Conservation (phyloP, 2,797 vertebrate genomes). For the Sebastes miniatus region DNA sequence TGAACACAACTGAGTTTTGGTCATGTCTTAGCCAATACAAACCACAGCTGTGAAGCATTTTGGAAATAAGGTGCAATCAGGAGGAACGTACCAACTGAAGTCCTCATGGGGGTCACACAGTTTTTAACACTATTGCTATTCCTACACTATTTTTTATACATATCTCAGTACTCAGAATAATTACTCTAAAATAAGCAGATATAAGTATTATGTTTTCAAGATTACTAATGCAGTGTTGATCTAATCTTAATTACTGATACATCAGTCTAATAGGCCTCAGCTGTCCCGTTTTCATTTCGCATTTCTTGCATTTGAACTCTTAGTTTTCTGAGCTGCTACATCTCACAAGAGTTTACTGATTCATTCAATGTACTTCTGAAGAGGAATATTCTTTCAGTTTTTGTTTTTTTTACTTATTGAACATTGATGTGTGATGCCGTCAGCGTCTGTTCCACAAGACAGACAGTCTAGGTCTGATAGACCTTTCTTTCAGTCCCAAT, state of each 20-base stretch:
- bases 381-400: neutral
- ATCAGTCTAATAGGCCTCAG: neutral
- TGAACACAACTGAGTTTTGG: neutral
- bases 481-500: neutral
- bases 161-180: neutral
- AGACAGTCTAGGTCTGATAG: slow-evolving; percentile 4
- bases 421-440: neutral
- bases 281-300: neutral
- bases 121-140: neutral
- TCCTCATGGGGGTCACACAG: neutral
- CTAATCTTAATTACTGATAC: neutral
- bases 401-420: neutral
- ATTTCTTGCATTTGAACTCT: neutral
- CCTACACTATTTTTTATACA: neutral
- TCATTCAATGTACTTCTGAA: neutral
- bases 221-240: neutral
- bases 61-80: neutral
- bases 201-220: neutral
- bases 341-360: neutral
- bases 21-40: neutral
- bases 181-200: neutral
- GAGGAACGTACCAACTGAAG: neutral
- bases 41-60: neutral
- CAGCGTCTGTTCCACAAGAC: slow-evolving; percentile 5
- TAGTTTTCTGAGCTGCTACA: neutral